Evolutionary conservation across 2,888 invertebrate species (phyloP), one percentile per base, ranked within the genome.

Genomic region (Drosophila silvestris): DNA sequence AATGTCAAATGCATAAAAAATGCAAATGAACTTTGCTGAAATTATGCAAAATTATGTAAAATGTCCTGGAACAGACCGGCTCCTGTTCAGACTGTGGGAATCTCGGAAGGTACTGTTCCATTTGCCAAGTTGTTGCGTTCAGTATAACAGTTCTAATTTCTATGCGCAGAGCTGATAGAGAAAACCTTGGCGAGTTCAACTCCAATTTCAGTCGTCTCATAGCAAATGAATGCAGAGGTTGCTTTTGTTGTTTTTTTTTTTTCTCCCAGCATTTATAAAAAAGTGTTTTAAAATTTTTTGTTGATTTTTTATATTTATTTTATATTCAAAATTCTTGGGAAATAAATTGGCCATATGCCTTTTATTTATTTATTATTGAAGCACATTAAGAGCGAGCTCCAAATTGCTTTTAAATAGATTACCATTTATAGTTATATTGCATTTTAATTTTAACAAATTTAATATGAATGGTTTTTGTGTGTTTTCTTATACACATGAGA

Each of bases 21-120:
- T 85, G 86, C 82, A 88, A 88, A 85, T 80, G 80, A 83, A 76
- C 72, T 69, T 70, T 70, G 60, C 69, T 74, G 76, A 74, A 83
- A 80, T 71, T 78, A 74, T 78, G 82, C 72, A 78, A 78, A 80
- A 82, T 76, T 83, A 85, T 88, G 82, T 76, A 67, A 85, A 88
- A 74, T 78, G 72, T 56, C 75, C 28, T 28, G 30, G 16, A 33
- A 51, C 39, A 44, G 41, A 61, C 61, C 66, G 62, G 28, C 62
- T 44, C 56, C 39, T 32, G n/a, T 37, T 28, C 44, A 14, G 32
- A 52, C 56, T 47, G 14, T 52, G 53, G 3, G 4, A 30, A 22
- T 35, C 58, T 39, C 30, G 10, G 53, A 28, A 54, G 52, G 44
- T 47, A 41, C 50, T 70, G 78, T 82, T 82, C 47, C 81, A 75